Percentiles rank a stretch among this genome's conserved stretches.
Conservation (phyloP, 2,797 vertebrate genomes). For the Erpetoichthys calabaricus region DNA sequence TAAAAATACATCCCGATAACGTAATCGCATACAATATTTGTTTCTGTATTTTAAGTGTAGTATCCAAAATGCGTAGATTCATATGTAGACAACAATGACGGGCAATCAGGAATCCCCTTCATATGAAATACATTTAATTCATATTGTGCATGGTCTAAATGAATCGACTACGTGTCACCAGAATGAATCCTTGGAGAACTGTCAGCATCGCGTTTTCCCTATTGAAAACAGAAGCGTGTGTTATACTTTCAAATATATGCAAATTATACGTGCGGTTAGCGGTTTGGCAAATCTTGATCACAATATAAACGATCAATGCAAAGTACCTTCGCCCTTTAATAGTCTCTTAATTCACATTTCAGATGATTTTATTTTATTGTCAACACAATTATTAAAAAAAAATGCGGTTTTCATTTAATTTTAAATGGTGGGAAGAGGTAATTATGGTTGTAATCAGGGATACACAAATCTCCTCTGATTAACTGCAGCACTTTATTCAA, state of each 20-base stretch:
- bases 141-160: not conserved
- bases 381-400: slow-evolving; percentile 67
- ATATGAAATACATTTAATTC: too few species aligned
- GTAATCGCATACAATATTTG: too few species aligned
- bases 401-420: slow-evolving; percentile 72
- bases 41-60: too few species aligned
- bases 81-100: too few species aligned
- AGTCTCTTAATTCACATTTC: slow-evolving; percentile 62
- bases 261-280: slow-evolving; percentile 73
- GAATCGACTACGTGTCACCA: not conserved
- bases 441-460: slow-evolving; percentile 94
- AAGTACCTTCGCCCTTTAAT: slow-evolving; percentile 59
- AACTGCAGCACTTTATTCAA: slow-evolving; percentile 93
- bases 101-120: too few species aligned
- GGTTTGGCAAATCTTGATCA: slow-evolving; percentile 72
- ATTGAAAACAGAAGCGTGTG: slow-evolving; percentile 63
- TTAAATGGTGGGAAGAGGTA: slow-evolving; percentile 74
- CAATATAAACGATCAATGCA: slow-evolving; percentile 63
- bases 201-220: slow-evolving; percentile 58
- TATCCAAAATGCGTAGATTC: too few species aligned
- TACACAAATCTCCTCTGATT: slow-evolving; percentile 89
- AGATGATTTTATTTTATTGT: slow-evolving; percentile 73
- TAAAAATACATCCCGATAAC: too few species aligned
- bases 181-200: slow-evolving; percentile 49
- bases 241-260: slow-evolving; percentile 81